Base-by-base conservation (phyloP, 1,140 invertebrate species). In the Bactericera cockerelli region DNA sequence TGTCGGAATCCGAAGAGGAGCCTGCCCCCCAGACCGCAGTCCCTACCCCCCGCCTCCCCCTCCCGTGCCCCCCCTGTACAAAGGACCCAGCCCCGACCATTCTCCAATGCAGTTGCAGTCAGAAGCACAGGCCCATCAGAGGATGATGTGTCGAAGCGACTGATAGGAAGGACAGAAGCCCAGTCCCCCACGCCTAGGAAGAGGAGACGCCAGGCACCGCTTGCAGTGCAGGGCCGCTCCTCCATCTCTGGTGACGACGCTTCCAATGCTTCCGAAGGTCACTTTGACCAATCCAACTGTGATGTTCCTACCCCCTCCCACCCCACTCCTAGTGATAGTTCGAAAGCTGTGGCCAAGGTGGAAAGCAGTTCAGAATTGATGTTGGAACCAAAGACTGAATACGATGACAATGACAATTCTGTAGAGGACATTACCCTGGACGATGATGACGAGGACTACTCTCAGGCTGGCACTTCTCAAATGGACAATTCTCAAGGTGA, bases 351-450 rank as follows among this genome's bases (percentile, higher is more conserved):
- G 42, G 57, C 63, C 42, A 66, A 67, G 61, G 63, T 65, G 38
- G 68, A 67, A 62, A 65, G 65, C 21, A 61, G 59, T 36, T 57
- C 61, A 59, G 65, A 65, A 61, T 59, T 59, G 56, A 38, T 66
- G 26, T 57, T 67, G 38, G 81, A 84, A 74, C 83, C 82, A 71
- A 85, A 85, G 75, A 78, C 80, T 74, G 82, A 85, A 75, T 84
- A 82, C 71, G 82, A 84, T 63, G 69, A 71, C 53, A 49, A 49
- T 49, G 81, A 87, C 65, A 85, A 86, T 68, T 82, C 81, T 68
- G 84, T 87, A 66, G 86, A 89, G 73, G 85, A 88, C 71, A 77
- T 87, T 70, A 87, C 84, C 62, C 72, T 87, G 60, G 86, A 87
- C 69, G 86, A 87, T 69, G 85, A 88, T 68, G 79, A 79, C 68